Evolutionary conservation across 2,797 vertebrate species (phyloP).

Genomic region (Sebastes matsubarae): DNA sequence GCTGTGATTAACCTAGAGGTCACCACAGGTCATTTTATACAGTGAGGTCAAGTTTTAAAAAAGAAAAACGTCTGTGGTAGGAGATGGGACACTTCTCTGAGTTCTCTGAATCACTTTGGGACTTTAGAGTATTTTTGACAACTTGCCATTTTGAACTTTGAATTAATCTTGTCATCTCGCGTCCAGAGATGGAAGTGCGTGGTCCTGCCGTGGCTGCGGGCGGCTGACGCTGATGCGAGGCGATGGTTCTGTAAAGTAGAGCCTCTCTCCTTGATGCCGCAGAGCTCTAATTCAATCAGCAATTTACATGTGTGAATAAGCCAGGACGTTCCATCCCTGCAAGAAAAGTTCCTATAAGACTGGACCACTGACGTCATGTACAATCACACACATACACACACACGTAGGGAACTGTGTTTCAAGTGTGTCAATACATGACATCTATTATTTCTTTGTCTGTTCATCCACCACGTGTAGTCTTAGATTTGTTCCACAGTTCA

Average conservation of each 20-base stretch:
- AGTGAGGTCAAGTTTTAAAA: too few species aligned
- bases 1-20: too few species aligned
- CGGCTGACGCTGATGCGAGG: constrained; percentile 39
- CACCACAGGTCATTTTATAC: too few species aligned
- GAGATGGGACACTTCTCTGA: neutral
- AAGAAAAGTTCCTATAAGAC: neutral
- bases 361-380: neutral
- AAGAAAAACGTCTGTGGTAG: neutral
- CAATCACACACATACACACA: neutral
- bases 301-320: constrained; percentile 23
- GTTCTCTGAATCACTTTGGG: neutral
- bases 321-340: neutral
- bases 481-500: neutral
- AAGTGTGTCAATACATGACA: too few species aligned
- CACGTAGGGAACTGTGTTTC: neutral
- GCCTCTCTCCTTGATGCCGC: neutral
- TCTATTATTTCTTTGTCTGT: neutral
- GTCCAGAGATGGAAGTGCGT: neutral
- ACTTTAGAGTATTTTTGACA: neutral
- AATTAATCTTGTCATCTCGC: neutral
- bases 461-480: neutral
- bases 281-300: constrained; percentile 43
- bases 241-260: constrained; percentile 27
- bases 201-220: neutral
- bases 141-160: neutral